phyloP scores from a whole-genome alignment of 2,113 vertebrate species.

The Aegypius monachus region DNA sequence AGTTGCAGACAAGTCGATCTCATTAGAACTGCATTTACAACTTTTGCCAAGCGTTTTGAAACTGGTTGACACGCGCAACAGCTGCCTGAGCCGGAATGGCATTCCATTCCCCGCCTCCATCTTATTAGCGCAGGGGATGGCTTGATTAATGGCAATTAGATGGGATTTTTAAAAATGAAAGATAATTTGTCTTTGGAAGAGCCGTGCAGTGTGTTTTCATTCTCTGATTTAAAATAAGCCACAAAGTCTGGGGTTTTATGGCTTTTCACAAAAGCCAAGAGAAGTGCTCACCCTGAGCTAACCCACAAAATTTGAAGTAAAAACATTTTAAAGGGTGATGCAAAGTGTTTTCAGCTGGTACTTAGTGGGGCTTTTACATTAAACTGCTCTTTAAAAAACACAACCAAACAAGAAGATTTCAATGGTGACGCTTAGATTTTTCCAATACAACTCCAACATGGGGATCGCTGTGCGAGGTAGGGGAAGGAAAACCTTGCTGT shows the following conservation, averaged over 20 bases:
- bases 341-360: conserved; percentile 18
- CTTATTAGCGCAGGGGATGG: neutral
- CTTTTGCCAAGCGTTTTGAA: conserved; percentile 55
- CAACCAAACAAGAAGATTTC: neutral
- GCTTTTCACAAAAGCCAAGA: neutral
- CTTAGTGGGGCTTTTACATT: neutral
- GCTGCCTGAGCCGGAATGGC: conserved; percentile 8
- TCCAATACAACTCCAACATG: neutral
- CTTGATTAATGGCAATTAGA: conserved; percentile 23
- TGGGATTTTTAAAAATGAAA: conserved; percentile 21
- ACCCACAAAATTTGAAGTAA: neutral
- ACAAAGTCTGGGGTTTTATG: neutral
- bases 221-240: conserved; percentile 12
- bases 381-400: neutral
- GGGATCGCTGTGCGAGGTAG: fast-evolving
- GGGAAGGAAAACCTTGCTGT: neutral
- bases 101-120: neutral
- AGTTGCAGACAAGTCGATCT: conserved; percentile 34
- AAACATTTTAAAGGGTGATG: neutral
- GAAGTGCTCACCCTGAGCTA: neutral
- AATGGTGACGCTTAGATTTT: neutral
- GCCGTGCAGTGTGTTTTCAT: neutral
- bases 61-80: conserved; percentile 29
- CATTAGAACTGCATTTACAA: conserved; percentile 49
- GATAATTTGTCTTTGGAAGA: conserved; percentile 9